Percentiles rank a stretch among this genome's conserved stretches.
phyloP scores from a whole-genome alignment of 2,797 vertebrate genomes.

The Glossophaga mutica region DNA sequence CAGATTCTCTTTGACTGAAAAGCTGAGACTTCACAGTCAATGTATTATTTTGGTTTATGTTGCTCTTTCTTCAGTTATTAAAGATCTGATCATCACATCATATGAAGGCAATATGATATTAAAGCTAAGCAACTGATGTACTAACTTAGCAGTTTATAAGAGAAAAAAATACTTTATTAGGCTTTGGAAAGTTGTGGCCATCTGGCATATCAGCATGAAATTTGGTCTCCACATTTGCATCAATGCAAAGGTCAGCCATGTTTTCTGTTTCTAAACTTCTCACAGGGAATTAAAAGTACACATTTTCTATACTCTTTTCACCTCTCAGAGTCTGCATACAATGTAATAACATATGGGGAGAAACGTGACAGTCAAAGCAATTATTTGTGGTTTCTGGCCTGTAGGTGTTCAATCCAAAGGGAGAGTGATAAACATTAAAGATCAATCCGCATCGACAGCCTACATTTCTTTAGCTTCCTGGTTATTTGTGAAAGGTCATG shows the following conservation, averaged over 20 bases:
- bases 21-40: neutral
- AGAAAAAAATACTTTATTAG: neutral
- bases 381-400: neutral
- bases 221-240: neutral
- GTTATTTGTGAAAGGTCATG: neutral
- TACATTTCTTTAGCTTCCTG: neutral
- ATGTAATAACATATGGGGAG: neutral
- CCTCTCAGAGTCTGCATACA: neutral
- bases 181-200: neutral
- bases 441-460: neutral
- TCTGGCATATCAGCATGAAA: constrained; percentile 45
- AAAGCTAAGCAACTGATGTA: neutral
- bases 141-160: neutral
- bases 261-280: constrained; percentile 48
- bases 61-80: constrained; percentile 52
- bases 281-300: neutral
- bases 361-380: neutral
- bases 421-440: neutral
- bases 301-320: constrained; percentile 11
- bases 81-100: constrained; percentile 1
- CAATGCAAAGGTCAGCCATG: constrained; percentile 39
- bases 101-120: constrained; percentile 12
- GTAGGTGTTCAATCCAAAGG: neutral
- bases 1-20: neutral
- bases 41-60: neutral